Base-by-base conservation (phyloP, 2,888 invertebrate genomes). In the Micropterix aruncella region DNA sequence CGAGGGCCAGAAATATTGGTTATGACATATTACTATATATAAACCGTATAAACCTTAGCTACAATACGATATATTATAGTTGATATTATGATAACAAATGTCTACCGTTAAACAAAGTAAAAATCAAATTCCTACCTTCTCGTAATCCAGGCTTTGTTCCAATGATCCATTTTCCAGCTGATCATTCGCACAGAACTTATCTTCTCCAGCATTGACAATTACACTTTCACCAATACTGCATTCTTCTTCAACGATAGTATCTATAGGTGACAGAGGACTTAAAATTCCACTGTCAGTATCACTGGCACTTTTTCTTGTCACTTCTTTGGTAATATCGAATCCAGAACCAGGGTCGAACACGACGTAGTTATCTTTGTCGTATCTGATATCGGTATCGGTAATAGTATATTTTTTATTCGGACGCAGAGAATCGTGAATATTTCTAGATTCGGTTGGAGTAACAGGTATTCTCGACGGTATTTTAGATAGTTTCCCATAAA, bases 211-310 rank as follows among this genome's bases (percentile, higher is more conserved):
- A n/a, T n/a, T n/a, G n/a, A n/a, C n/a, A n/a, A n/a, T n/a, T n/a
- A n/a, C n/a, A n/a, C n/a, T n/a, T n/a, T n/a, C n/a, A n/a, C n/a
- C n/a, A n/a, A n/a, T n/a, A n/a, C n/a, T n/a, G n/a, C n/a, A n/a
- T n/a, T n/a, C n/a, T 44, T 58, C 62, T 46, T 68, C 49, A 14
- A 41, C 66, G 56, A 65, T 66, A 2, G 60, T 58, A 46, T 76
- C 77, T 44, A 74, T 69, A 1, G 77, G 77, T 17, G 78, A 77
- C 52, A 74, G 75, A 1, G 77, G 77, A 51, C 77, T 77, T 40
- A 78, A 58, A 53, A 78, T 77, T 3, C 78, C 78, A 57, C 78
- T 78, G 55, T 78, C 78, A 9, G 76, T 74, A 61, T 78, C 78
- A 60, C 78, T 78, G 51, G 74, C 65, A 53, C 63, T 69, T 40